phyloP scores from a whole-genome alignment of 2,888 invertebrate species.

The Agrotis exclamationis region DNA sequence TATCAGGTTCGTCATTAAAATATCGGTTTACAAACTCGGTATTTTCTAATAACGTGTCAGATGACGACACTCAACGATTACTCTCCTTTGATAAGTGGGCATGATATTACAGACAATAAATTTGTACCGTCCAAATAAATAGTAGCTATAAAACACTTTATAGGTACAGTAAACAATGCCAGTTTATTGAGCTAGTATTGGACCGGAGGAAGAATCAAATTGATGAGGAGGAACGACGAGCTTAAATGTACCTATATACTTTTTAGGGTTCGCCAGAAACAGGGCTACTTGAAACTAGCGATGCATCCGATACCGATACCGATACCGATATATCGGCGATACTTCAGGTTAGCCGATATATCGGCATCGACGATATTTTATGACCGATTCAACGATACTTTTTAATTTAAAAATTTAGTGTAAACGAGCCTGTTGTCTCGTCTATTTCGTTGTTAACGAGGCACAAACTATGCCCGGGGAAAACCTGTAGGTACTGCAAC shows the following conservation, averaged over 20 bases:
- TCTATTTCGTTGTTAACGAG: too few species aligned
- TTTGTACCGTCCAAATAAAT: slow-evolving; percentile 63
- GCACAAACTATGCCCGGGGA: too few species aligned
- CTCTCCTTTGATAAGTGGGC: slow-evolving; percentile 66
- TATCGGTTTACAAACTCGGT: slow-evolving; percentile 54
- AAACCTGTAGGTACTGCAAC: too few species aligned
- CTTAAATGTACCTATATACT: slow-evolving; percentile 32
- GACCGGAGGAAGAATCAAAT: slow-evolving; percentile 37
- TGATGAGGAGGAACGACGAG: slow-evolving; percentile 43
- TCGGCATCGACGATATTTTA: too few species aligned
- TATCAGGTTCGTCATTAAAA: slow-evolving; percentile 52
- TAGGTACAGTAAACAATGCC: slow-evolving; percentile 64
- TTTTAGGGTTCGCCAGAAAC: slow-evolving; percentile 15
- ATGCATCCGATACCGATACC: too few species aligned
- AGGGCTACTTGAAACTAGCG: slow-evolving; percentile 6
- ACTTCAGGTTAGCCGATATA: too few species aligned
- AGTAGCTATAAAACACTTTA: slow-evolving; percentile 67
- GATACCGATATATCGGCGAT: too few species aligned
- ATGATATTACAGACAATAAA: slow-evolving; percentile 70
- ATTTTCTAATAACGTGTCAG: slow-evolving; percentile 66
- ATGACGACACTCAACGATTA: slow-evolving; percentile 56
- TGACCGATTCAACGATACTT: neutral
- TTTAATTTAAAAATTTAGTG: too few species aligned
- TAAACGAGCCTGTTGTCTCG: too few species aligned
- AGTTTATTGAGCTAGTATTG: slow-evolving; percentile 60